Conservation (phyloP, 2,888 invertebrate genomes). For the Monoplex corrugatus region DNA sequence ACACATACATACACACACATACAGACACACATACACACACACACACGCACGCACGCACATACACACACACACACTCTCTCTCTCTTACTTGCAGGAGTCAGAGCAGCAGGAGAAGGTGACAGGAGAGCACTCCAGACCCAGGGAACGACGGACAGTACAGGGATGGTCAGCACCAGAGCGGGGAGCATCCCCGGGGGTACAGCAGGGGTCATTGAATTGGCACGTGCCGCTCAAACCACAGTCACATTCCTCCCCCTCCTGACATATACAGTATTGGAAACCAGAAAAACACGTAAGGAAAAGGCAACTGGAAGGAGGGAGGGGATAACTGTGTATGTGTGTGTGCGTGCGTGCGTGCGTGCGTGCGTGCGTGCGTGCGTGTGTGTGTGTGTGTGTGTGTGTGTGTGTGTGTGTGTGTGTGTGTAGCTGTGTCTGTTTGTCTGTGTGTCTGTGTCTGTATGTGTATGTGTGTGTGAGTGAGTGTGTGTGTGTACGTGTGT, state of each 20-base stretch:
- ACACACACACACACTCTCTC: slow-evolving; percentile 42
- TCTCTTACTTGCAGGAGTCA: slow-evolving; percentile 58
- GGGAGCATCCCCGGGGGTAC: slow-evolving; percentile 52
- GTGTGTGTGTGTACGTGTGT: not conserved
- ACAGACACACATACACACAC: not conserved
- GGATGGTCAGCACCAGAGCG: slow-evolving; percentile 57
- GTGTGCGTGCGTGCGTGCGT: not conserved
- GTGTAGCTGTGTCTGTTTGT: not conserved
- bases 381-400: not conserved
- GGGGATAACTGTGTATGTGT: not conserved
- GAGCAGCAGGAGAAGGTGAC: slow-evolving; percentile 64
- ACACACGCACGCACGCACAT: not conserved
- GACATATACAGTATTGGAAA: not conserved
- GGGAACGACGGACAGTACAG: slow-evolving; percentile 65
- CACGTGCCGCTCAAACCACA: slow-evolving; percentile 67
- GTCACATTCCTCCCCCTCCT: slow-evolving; percentile 71
- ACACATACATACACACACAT: not conserved
- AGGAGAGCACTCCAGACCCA: slow-evolving; percentile 68
- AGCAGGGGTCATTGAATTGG: slow-evolving; percentile 64
- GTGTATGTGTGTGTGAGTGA: no score
- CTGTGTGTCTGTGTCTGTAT: not conserved
- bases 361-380: not conserved
- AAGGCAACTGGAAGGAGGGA: no score
- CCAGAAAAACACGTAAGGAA: no score
- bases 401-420: not conserved